A percentile compares a stretch with the other conserved stretches of the same genome.
phyloP scores from a whole-genome alignment of 2,113 vertebrate genomes.

The Nannospalax galili region DNA sequence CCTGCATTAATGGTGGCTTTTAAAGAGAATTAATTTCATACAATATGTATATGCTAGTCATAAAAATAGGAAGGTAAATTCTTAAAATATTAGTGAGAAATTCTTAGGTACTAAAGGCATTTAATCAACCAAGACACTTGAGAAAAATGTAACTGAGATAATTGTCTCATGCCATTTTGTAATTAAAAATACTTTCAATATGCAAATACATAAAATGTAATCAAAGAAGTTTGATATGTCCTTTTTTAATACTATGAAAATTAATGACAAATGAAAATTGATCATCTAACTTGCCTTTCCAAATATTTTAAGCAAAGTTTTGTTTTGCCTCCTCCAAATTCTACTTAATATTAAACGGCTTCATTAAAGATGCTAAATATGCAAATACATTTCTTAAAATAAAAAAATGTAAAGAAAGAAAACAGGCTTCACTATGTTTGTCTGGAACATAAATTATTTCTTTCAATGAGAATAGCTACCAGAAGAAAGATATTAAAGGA shows the following conservation, averaged over 20 bases:
- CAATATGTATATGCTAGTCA: not conserved
- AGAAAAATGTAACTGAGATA: slow-evolving; percentile 28
- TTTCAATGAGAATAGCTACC: not conserved
- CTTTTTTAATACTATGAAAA: slow-evolving; percentile 50
- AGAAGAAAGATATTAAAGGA: not conserved
- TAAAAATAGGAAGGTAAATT: slow-evolving; percentile 24
- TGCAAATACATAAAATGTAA: slow-evolving; percentile 57
- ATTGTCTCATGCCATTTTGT: slow-evolving; percentile 19
- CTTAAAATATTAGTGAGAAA: slow-evolving; percentile 47
- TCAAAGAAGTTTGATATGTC: slow-evolving; percentile 43
- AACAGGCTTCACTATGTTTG: not conserved
- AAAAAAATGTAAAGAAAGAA: slow-evolving; percentile 8
- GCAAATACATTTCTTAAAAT: not conserved
- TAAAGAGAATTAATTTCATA: slow-evolving; percentile 22
- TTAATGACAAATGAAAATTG: slow-evolving; percentile 32
- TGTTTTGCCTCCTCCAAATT: not conserved
- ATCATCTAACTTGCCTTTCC: slow-evolving; percentile 52
- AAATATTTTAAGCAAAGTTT: slow-evolving; percentile 60
- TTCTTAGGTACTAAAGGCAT: not conserved
- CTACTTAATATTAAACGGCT: not conserved
- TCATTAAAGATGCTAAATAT: not conserved
- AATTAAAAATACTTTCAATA: slow-evolving; percentile 65
- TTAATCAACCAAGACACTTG: slow-evolving; percentile 39
- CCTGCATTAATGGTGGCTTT: not conserved
- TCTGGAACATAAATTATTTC: not conserved